A percentile compares a stretch with the other conserved stretches of the same genome.
Evolutionary conservation across 2,888 invertebrate species (phyloP).

Genomic region (Chouioia cunea): DNA sequence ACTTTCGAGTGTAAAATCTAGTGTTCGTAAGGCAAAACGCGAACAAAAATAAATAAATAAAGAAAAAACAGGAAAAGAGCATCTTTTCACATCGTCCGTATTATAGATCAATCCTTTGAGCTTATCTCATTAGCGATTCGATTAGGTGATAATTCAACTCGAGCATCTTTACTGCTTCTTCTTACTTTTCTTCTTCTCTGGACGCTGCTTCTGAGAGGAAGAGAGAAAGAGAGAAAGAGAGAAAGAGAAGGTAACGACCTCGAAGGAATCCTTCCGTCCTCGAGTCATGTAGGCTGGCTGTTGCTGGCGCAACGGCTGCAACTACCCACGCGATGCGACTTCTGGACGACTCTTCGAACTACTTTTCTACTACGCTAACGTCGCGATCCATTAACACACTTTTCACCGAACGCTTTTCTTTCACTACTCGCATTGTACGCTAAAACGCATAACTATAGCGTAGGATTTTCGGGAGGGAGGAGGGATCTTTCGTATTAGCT

Average conservation of each 20-base stretch:
- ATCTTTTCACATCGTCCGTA: no score
- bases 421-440: no score
- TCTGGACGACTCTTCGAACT: not conserved
- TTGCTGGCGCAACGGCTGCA: not conserved
- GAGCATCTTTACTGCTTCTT: no score
- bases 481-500: no score
- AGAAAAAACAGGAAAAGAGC: no score
- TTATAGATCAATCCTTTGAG: no score
- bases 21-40: no score
- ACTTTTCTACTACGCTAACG: conserved; percentile 23
- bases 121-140: conserved; percentile 35
- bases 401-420: conserved; percentile 1
- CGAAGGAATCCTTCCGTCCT: conserved; percentile 49
- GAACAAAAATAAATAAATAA: no score
- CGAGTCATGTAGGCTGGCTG: conserved; percentile 39
- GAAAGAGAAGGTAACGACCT: conserved; percentile 47
- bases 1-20: no score
- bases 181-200: not conserved
- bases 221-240: conserved; percentile 19
- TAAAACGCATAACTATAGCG: no score
- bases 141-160: conserved; percentile 31
- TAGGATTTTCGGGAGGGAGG: no score
- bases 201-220: not conserved
- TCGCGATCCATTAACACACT: conserved; percentile 45
- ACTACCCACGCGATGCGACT: conserved; percentile 25